A percentile compares a stretch with the other conserved stretches of the same genome.
These are phyloP conservation scores for Enteromius thamalakanensis DNA, from an alignment of 2,797 vertebrate genomes.

Conservation along the genomic window DNA sequence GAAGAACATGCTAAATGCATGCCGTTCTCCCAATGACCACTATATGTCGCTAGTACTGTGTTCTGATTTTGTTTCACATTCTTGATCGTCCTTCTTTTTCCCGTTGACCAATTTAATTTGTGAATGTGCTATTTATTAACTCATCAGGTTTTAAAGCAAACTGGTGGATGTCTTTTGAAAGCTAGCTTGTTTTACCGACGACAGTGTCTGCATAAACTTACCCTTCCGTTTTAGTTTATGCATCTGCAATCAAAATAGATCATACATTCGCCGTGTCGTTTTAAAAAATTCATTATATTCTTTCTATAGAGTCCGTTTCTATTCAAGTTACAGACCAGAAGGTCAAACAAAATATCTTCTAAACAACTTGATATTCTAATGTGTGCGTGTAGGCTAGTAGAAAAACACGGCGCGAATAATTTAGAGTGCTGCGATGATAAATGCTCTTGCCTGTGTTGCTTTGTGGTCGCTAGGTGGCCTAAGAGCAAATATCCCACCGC, in stretches of 20 bases:
- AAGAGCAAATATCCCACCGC: not conserved
- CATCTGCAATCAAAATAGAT: not conserved
- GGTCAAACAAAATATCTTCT: no score
- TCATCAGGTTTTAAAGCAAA: not conserved
- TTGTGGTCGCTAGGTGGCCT: not conserved
- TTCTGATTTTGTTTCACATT: not conserved
- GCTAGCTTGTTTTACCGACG: not conserved
- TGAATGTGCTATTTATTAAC: not conserved
- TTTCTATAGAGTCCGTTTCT: not conserved
- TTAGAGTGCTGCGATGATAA: not conserved
- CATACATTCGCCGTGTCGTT: not conserved
- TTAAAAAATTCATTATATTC: not conserved
- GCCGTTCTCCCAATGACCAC: not conserved
- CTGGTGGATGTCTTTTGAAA: not conserved
- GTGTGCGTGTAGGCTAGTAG: not conserved
- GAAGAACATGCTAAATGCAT: not conserved
- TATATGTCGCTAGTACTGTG: not conserved
- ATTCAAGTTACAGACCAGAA: no score
- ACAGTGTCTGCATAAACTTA: not conserved
- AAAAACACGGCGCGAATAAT: not conserved
- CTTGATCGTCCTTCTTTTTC: no score
- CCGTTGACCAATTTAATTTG: not conserved
- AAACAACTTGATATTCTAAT: no score
- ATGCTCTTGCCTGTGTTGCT: not conserved
- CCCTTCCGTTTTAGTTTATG: not conserved